Base-by-base conservation (phyloP, 1,140 invertebrate genomes). In the Glossosoma conforme region DNA sequence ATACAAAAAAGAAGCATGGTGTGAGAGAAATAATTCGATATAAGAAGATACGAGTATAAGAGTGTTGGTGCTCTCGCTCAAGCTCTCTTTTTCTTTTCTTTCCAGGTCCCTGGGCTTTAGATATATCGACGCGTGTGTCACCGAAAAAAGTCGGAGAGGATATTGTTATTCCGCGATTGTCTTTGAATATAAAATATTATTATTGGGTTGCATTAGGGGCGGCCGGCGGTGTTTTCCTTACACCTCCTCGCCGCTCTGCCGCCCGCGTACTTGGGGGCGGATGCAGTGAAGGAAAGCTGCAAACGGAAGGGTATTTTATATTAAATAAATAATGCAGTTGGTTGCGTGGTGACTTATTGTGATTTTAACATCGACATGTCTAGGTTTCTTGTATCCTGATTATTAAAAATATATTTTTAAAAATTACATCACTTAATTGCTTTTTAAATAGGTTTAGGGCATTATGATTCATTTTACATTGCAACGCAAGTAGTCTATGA, bases 101-200 rank as follows among this genome's bases (percentile, higher is more conserved):
- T 57, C 50, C 55, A 49, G 55, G 35, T 46, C 35, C 42, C 33
- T 52, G 55, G 40, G 36, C 49, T 17, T 36, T 33, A 49, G 55
- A 57, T 57, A 57, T 57, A 57, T 56, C 49, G 54, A 52, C 48
- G 48, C 18, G 19, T 30, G 44, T 49, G 44, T 54, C 45, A 30
- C 42, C 33, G 42, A 53, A 46, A 42, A 52, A 54, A 54, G 43
- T 19, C 42, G 41, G 30, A 17, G 17, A 22, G 25, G 56, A 58
- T 52, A 59, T 59, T 59, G 56, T 59, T 59, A 59, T 59, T 59
- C 56, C 49, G 20, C 52, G 52, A 55, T 59, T 59, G 56, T 59
- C 56, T 55, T 53, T 55, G 56, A 59, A 59, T 59, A 59, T 59
- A 59, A 59, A 55, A 59, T 59, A 59, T 59, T 59, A 59, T 59